Base-by-base conservation (phyloP, 2,888 invertebrate species). In the Acrobasis consociella region DNA sequence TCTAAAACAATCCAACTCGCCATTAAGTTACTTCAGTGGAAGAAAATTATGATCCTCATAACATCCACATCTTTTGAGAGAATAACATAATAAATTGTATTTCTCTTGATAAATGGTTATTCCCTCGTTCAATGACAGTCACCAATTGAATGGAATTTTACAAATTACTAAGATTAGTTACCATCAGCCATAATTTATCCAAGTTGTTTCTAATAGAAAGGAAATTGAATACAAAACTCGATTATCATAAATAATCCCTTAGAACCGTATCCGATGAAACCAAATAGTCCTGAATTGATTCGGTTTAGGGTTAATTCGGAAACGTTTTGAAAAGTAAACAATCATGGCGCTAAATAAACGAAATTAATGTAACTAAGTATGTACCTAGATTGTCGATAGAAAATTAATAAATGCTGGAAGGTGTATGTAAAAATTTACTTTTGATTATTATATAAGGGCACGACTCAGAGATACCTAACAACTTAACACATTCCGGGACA, bases 161-260 rank as follows among this genome's bases (percentile, higher is more conserved):
- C 64, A 69, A 69, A 65, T 69, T 62, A 62, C 51, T 56, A 59
- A 73, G 72, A 73, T 78, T 75, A 75, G 70, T 77, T 77, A 72
- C 78, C 71, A 73, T 76, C 73, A 75, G 72, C 73, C 66, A 78
- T 84, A 80, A 82, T 76, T 85, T 78, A 80, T 72, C 76, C 74
- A 80, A 73, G 69, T 70, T 73, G 67, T 77, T 76, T 72, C 73
- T 78, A 78, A 77, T 76, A 76, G 80, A 81, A 78, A 79, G 86
- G 85, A 86, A 85, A 86, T 86, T 83, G 83, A 78, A 83, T 72
- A 81, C 83, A 80, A 78, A 84, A 82, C 80, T 85, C 82, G 74
- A 83, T 85, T 81, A 82, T 76, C 79, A 79, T 83, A 80, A 83
- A 82, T 80, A 80, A 80, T 78, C 74, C 69, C 72, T 67, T 69